Base-by-base conservation (phyloP, 2,888 invertebrate genomes). In the Villa cingulata region DNA sequence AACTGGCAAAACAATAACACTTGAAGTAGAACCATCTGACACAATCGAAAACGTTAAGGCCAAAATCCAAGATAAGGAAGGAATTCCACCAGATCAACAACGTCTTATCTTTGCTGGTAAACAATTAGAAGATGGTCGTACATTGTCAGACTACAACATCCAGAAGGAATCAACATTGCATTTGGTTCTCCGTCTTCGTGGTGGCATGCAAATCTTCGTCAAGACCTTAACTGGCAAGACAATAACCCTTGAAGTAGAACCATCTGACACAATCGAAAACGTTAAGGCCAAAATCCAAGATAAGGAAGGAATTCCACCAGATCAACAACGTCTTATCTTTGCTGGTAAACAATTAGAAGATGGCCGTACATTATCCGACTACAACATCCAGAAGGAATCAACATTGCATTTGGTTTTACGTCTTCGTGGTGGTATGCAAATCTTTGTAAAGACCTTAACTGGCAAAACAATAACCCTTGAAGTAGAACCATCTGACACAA, bases 151-250 rank as follows among this genome's bases (percentile, higher is more conserved):
- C 63, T 91, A 91, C 70, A 91, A 90, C 67, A 90, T 92, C 62
- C 90, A 92, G 70, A 90, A 91, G 70, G 87, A 89, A 70, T 87
- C 87, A 0, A 89, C 89, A 0, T 75, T 90, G n/a, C 89, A 90
- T 64, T 72, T 90, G 62, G 87, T 88, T 57, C 72, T 89, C 51
- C 77, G 91, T 58, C 77, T 92, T 45, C 77, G 89, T 53, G 95
- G 95, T 71, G 95, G 96, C 43, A 59, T 63, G 61, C 61, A 61
- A 16, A 61, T 61, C 46, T 61, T 61, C 17, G 61, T 61, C 1
- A 61, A 61, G 43, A 61, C 61, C 0, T 34, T 61, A 39, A 61
- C 61, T 0, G 61, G 61, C 0, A 61, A 61, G 16, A 61, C 61
- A 23, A 61, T 40, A 52, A 62, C 61, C 15, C 53, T 62, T 51